Conservation (phyloP, 2,797 vertebrate species). For the Scolopax bukidnonensis region DNA sequence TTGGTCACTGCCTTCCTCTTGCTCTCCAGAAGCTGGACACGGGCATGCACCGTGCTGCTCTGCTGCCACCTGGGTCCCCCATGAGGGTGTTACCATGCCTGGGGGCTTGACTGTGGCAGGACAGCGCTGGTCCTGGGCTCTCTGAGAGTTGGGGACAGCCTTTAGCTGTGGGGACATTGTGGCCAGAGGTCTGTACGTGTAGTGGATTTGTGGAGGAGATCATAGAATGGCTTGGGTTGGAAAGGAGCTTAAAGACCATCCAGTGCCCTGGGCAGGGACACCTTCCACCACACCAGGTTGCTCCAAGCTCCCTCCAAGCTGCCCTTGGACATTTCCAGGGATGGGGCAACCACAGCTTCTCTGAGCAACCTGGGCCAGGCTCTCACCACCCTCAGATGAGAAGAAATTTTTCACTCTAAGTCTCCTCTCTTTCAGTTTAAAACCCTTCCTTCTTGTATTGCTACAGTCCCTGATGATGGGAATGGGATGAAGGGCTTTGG, state of each 20-base stretch:
- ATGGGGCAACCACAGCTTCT: background rate
- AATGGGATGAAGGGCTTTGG: fast-evolving
- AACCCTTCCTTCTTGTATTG: background rate
- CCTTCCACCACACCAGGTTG: background rate
- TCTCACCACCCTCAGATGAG: background rate
- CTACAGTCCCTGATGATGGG: background rate
- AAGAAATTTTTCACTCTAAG: background rate
- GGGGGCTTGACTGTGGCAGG: no score
- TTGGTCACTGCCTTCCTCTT: fast-evolving
- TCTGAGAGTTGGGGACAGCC: fast-evolving
- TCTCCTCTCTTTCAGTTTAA: background rate
- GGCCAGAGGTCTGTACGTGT: fast-evolving
- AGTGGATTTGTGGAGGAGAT: fast-evolving
- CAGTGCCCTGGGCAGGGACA: background rate
- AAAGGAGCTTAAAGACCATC: background rate
- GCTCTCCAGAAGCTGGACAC: fast-evolving
- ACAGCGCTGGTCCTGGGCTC: background rate
- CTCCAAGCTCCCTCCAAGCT: background rate
- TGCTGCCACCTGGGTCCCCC: fast-evolving
- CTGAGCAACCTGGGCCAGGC: background rate
- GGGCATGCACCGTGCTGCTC: fast-evolving
- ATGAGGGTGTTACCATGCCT: fast-evolving
- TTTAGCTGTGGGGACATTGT: background rate
- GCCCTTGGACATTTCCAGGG: background rate
- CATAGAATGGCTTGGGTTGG: background rate